A percentile compares a stretch with the other conserved stretches of the same genome.
These are phyloP conservation scores for Lysandra bellargus DNA, from an alignment of 2,888 invertebrate species.

Conservation along the genomic window DNA sequence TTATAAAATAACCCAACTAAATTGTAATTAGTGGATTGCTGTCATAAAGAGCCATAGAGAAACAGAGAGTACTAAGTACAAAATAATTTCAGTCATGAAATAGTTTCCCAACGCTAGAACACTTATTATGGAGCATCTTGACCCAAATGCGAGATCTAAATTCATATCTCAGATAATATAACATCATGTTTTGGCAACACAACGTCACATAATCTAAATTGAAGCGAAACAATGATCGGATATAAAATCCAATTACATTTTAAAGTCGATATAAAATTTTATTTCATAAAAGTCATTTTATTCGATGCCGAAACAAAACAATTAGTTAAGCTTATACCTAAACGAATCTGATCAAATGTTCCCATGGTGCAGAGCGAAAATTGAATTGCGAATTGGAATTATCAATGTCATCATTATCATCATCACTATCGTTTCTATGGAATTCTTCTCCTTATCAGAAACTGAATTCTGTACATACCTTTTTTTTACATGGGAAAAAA, in stretches of 20 bases:
- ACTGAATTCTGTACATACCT: no score
- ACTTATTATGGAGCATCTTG: constrained; percentile 22
- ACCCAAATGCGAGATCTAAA: constrained; percentile 13
- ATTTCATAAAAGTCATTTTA: constrained; percentile 20
- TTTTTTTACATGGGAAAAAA: no score
- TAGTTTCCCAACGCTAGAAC: constrained; percentile 12
- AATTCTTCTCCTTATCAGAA: not conserved
- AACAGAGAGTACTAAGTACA: not conserved
- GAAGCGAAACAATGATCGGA: not conserved
- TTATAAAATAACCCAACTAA: no score
- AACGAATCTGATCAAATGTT: constrained; percentile 21
- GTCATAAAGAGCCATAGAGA: not conserved
- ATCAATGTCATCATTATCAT: not conserved
- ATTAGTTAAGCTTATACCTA: constrained; percentile 23
- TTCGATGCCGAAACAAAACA: constrained; percentile 16
- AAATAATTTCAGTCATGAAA: constrained; percentile 12
- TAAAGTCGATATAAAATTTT: constrained; percentile 8
- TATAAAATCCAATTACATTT: constrained; percentile 13
- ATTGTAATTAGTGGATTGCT: no score
- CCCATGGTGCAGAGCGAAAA: not conserved
- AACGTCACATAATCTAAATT: constrained; percentile 7
- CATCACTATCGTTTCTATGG: not conserved
- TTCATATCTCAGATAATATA: constrained; percentile 1
- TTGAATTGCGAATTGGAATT: not conserved
- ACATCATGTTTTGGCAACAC: not conserved